These are phyloP conservation scores for Morpho achilles DNA, from an alignment of 2,888 invertebrate genomes.

Conservation along the genomic window DNA sequence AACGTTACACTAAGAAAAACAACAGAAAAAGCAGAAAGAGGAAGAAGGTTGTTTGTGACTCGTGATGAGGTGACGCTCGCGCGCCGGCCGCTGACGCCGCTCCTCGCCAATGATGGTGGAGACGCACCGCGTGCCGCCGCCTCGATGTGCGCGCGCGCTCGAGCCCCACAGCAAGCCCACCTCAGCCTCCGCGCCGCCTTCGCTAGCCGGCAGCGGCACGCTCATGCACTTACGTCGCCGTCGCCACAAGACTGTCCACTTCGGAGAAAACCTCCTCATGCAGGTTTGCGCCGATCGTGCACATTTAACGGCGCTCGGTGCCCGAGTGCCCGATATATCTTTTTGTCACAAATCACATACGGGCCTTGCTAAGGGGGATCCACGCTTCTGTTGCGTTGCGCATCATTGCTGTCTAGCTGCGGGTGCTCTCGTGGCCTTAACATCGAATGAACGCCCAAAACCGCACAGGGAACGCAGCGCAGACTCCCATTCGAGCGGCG, in stretches of 20 bases:
- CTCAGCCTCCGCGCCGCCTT: slow-evolving; percentile 79
- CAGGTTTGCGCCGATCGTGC: slow-evolving; percentile 86
- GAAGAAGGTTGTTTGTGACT: slow-evolving; percentile 32
- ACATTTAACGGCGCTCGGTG: slow-evolving; percentile 70
- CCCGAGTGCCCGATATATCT: slow-evolving; percentile 69
- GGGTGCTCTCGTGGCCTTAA: slow-evolving; percentile 58
- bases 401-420: slow-evolving; percentile 74
- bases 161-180: slow-evolving; percentile 67
- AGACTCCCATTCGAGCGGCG: slow-evolving; percentile 73
- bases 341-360: slow-evolving; percentile 73
- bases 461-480: slow-evolving; percentile 64
- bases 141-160: slow-evolving; percentile 67
- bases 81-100: slow-evolving; percentile 73
- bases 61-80: slow-evolving; percentile 73
- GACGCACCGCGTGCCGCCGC: slow-evolving; percentile 72
- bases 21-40: slow-evolving; percentile 33
- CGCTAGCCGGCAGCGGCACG: slow-evolving; percentile 70
- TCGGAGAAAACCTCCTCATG: slow-evolving; percentile 86
- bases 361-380: slow-evolving; percentile 61
- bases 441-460: slow-evolving; percentile 56
- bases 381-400: slow-evolving; percentile 70
- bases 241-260: slow-evolving; percentile 88
- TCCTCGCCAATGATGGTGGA: slow-evolving; percentile 77
- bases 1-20: slow-evolving; percentile 34
- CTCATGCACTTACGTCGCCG: slow-evolving; percentile 82